Percentiles rank a stretch among this genome's conserved stretches.
Evolutionary conservation across 2,113 vertebrate species (phyloP).

Genomic region (Pterocles burchelli): DNA sequence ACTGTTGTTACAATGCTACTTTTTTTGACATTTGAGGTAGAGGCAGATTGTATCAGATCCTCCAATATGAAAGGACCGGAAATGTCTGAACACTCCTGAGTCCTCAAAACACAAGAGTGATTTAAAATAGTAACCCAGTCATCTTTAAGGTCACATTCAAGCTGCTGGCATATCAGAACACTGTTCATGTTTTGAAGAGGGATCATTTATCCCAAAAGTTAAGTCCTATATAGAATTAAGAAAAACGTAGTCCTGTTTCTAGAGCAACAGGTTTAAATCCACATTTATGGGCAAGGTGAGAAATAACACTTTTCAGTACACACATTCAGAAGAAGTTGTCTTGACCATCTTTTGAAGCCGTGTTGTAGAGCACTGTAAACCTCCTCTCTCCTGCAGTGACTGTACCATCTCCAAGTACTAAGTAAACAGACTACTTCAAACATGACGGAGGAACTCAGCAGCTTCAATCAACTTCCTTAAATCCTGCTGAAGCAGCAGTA

Average conservation of each 20-base stretch:
- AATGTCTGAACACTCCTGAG: neutral
- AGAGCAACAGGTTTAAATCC: conserved; percentile 26
- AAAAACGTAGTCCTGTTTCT: conserved; percentile 12
- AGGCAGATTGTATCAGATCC: neutral
- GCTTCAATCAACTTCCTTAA: conserved; percentile 57
- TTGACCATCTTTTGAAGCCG: neutral
- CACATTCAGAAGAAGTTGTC: conserved; percentile 27
- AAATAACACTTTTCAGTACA: conserved; percentile 45
- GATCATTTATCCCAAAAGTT: neutral
- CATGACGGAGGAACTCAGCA: conserved; percentile 38
- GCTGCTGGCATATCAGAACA: neutral
- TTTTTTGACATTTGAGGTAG: neutral
- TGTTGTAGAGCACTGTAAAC: conserved; percentile 1
- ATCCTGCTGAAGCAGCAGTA: conserved; percentile 48
- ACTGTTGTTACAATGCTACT: neutral
- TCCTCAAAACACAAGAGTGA: neutral
- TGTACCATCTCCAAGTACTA: conserved; percentile 53
- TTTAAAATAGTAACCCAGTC: neutral
- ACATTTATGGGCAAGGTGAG: conserved; percentile 18
- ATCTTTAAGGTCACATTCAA: neutral
- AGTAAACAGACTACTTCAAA: conserved; percentile 61
- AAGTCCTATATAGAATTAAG: neutral
- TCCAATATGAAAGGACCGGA: neutral
- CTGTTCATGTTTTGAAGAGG: neutral
- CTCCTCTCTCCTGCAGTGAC: conserved; percentile 39